These are phyloP conservation scores for Python bivittatus DNA, from an alignment of 2,113 vertebrate species.

Conservation along the genomic window DNA sequence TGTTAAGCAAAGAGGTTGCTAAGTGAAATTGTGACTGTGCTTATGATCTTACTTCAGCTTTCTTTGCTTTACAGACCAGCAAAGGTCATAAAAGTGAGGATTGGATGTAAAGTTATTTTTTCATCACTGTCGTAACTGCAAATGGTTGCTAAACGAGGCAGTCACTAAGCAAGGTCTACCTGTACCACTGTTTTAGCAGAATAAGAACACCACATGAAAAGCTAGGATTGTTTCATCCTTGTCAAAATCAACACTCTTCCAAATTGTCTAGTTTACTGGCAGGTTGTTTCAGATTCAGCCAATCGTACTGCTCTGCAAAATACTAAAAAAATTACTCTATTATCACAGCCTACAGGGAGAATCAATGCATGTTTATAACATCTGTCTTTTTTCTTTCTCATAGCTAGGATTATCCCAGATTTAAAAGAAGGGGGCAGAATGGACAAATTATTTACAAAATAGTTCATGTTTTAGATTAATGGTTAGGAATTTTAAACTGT, in stretches of 20 bases:
- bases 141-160: not conserved
- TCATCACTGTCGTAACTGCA: not conserved
- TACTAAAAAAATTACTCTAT: conserved; percentile 10
- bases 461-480: conserved; percentile 28
- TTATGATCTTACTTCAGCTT: too few species aligned
- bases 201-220: not conserved
- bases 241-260: not conserved
- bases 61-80: too few species aligned
- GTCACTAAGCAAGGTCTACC: not conserved
- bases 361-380: conserved; percentile 8
- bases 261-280: not conserved
- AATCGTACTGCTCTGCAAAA: not conserved
- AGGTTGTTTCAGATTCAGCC: not conserved
- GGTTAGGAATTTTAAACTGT: conserved; percentile 2
- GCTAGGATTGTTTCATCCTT: not conserved
- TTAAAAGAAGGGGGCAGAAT: not conserved
- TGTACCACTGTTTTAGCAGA: not conserved
- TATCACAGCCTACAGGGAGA: conserved; percentile 4
- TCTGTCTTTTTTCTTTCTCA: conserved; percentile 16
- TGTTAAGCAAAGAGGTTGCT: too few species aligned
- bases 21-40: too few species aligned
- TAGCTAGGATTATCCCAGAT: not conserved
- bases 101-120: not conserved
- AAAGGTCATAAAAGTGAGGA: too few species aligned
- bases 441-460: conserved; percentile 28